A percentile compares a stretch with the other conserved stretches of the same genome.
Evolutionary conservation across 1,140 invertebrate species (phyloP).

Genomic region (Sinella curviseta): DNA sequence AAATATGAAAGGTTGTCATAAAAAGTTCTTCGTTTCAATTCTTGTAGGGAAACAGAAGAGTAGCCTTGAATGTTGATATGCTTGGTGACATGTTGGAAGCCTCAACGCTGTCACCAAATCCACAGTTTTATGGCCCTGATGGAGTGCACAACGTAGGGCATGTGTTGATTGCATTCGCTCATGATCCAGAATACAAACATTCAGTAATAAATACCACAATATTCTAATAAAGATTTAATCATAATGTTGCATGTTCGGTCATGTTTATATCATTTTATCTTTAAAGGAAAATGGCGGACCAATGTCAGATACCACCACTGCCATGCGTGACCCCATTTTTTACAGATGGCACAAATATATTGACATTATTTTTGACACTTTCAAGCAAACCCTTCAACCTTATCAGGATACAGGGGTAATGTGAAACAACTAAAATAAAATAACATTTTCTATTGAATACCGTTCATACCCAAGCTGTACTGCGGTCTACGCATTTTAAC

Average conservation of each 20-base stretch:
- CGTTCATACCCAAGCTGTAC: no score
- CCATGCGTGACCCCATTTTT: slow-evolving; percentile 69
- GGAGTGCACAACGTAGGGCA: slow-evolving; percentile 70
- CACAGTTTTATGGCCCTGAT: slow-evolving; percentile 66
- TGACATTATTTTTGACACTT: slow-evolving; percentile 75
- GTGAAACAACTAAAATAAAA: background rate
- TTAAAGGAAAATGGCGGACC: background rate
- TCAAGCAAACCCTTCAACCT: slow-evolving; percentile 68
- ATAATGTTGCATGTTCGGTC: background rate
- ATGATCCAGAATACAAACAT: slow-evolving; percentile 66
- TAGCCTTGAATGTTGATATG: slow-evolving; percentile 63
- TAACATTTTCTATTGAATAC: background rate
- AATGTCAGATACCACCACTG: background rate
- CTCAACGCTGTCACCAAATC: slow-evolving; percentile 69
- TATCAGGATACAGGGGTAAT: slow-evolving; percentile 54
- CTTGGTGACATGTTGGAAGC: slow-evolving; percentile 78
- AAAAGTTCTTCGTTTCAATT: background rate
- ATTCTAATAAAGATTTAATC: no score
- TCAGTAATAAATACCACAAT: slow-evolving; percentile 38
- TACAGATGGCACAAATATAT: slow-evolving; percentile 81
- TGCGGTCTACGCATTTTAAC: background rate
- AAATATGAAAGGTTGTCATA: background rate
- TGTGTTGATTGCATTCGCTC: slow-evolving; percentile 66
- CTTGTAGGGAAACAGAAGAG: background rate
- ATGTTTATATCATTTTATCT: background rate